phyloP scores from a whole-genome alignment of 2,797 vertebrate genomes.

The Psittacula derbiana region DNA sequence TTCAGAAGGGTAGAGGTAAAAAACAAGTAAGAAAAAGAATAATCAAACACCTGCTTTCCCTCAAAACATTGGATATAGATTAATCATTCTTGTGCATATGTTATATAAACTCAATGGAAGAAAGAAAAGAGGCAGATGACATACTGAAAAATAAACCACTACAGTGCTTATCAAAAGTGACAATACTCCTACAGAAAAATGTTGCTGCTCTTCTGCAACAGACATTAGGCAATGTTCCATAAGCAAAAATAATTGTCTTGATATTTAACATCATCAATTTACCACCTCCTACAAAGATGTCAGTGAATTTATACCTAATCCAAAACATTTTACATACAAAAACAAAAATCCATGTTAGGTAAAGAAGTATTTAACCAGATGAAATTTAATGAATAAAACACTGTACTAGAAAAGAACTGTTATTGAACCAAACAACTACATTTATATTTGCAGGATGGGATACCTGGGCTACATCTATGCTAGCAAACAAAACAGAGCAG shows the following conservation, averaged over 20 bases:
- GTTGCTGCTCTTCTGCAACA: not conserved
- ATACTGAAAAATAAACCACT: slow-evolving; percentile 35
- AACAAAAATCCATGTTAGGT: not conserved
- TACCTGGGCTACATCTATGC: not conserved
- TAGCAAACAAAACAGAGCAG: not conserved
- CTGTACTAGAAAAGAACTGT: not conserved
- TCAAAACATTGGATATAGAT: not conserved
- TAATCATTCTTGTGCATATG: not conserved
- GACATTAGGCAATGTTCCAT: not conserved
- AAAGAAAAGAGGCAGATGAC: slow-evolving; percentile 31
- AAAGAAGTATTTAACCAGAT: not conserved
- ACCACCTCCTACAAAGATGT: slow-evolving; percentile 42
- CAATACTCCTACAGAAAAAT: slow-evolving; percentile 27
- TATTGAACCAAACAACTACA: not conserved
- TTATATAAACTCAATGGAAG: not conserved
- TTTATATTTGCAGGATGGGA: not conserved
- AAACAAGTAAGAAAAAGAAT: not conserved
- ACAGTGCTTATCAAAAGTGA: slow-evolving; percentile 32
- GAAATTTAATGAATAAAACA: not conserved
- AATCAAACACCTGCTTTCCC: not conserved
- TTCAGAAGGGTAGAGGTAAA: not conserved
- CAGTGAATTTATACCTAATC: not conserved
- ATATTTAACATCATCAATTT: slow-evolving; percentile 41
- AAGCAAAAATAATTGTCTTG: slow-evolving; percentile 46
- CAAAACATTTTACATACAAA: slow-evolving; percentile 11